These are phyloP conservation scores for Epinephelus awoara DNA, from an alignment of 2,797 vertebrate species.

Conservation along the genomic window DNA sequence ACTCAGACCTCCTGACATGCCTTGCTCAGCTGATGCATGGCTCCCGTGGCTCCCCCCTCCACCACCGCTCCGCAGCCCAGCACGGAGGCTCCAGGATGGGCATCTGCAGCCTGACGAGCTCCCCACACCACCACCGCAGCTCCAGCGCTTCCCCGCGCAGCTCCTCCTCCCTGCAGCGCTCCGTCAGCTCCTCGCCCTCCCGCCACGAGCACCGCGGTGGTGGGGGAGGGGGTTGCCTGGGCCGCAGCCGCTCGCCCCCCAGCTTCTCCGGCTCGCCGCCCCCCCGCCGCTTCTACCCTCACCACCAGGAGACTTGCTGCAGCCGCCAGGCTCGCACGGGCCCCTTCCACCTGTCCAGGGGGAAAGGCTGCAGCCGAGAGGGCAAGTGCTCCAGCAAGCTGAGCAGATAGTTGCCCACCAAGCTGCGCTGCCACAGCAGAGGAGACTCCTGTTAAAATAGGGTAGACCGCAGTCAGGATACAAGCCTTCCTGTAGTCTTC, in stretches of 20 bases:
- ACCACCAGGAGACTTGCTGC: conserved; percentile 94
- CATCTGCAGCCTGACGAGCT: conserved; percentile 91
- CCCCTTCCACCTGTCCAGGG: conserved; percentile 87
- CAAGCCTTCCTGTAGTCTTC: conserved; percentile 58
- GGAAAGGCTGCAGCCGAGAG: conserved; percentile 88
- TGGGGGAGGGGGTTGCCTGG: conserved; percentile 84
- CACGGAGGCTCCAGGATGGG: conserved; percentile 89
- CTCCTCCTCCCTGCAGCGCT: conserved; percentile 95
- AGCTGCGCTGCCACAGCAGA: conserved; percentile 23
- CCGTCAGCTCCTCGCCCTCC: conserved; percentile 95
- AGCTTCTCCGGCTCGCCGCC: conserved; percentile 96
- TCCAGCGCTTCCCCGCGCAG: conserved; percentile 96
- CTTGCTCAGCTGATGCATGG: conserved; percentile 97
- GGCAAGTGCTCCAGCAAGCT: conserved; percentile 95
- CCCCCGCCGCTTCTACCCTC: conserved; percentile 91
- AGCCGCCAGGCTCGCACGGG: conserved; percentile 89
- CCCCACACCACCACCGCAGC: conserved; percentile 91
- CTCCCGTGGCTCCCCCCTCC: conserved; percentile 86
- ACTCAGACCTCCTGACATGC: conserved; percentile 95
- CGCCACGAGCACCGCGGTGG: conserved; percentile 90
- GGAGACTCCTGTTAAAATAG: conserved; percentile 39
- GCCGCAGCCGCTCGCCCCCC: conserved; percentile 95
- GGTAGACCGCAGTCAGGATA: conserved; percentile 31
- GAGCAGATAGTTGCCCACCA: conserved; percentile 92
- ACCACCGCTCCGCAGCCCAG: conserved; percentile 89